Evolutionary conservation across 1,140 invertebrate species (phyloP).

Genomic region (Lucilia sericata): DNA sequence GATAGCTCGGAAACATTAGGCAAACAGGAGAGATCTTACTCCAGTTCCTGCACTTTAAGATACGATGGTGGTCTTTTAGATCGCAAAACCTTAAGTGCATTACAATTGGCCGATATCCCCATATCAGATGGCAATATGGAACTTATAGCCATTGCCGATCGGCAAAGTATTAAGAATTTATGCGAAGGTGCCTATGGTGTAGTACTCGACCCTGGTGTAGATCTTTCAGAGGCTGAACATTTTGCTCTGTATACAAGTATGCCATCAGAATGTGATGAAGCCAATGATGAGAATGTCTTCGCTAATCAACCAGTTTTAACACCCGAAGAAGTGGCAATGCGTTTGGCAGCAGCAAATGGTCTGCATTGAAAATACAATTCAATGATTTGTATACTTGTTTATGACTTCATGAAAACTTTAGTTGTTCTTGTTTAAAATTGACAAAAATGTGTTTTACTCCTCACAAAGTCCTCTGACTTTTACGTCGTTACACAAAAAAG

Average conservation of each 20-base stretch:
- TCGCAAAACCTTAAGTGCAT: slow-evolving; percentile 64
- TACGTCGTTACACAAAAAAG: too few relatives aligned
- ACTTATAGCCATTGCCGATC: slow-evolving; percentile 65
- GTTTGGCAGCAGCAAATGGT: slow-evolving; percentile 62
- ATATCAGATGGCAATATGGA: slow-evolving; percentile 67
- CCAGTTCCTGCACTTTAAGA: slow-evolving; percentile 60
- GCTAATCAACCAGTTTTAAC: slow-evolving; percentile 66
- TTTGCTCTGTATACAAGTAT: slow-evolving; percentile 82
- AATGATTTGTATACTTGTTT: too few relatives aligned
- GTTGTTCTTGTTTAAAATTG: too few relatives aligned
- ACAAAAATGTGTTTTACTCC: too few relatives aligned
- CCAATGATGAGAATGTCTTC: background rate
- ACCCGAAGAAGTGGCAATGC: slow-evolving; percentile 61
- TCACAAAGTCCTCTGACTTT: too few relatives aligned
- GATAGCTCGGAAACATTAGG: background rate
- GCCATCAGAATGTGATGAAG: background rate
- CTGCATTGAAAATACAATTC: slow-evolving; percentile 12
- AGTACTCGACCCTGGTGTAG: slow-evolving; percentile 68
- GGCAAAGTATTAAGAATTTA: slow-evolving; percentile 64
- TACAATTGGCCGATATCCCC: slow-evolving; percentile 65
- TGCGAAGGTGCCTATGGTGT: slow-evolving; percentile 65
- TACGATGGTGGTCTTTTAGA: slow-evolving; percentile 61
- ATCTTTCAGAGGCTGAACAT: slow-evolving; percentile 86
- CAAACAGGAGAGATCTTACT: slow-evolving; percentile 57
- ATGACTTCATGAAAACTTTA: too few relatives aligned